These are phyloP conservation scores for Pachyramphus minor DNA, from an alignment of 2,113 vertebrate species.

Conservation along the genomic window DNA sequence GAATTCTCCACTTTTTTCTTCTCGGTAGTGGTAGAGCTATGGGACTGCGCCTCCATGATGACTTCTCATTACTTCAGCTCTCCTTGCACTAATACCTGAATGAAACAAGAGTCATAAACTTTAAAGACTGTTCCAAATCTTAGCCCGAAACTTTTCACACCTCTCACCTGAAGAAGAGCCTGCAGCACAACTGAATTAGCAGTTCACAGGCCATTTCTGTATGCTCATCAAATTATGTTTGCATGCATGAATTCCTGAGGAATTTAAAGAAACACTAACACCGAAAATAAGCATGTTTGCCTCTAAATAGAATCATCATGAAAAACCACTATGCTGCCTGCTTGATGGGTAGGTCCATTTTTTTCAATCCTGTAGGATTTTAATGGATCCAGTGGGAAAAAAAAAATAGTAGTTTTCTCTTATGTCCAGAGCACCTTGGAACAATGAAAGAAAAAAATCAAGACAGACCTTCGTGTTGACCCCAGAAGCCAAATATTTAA, in stretches of 20 bases:
- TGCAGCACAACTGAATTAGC: not conserved
- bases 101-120: slow-evolving; percentile 45
- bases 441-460: not conserved
- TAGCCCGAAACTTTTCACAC: not conserved
- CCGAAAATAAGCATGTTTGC: not conserved
- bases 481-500: slow-evolving; percentile 48
- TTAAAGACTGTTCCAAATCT: not conserved
- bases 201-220: slow-evolving; percentile 1
- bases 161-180: not conserved
- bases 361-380: not conserved
- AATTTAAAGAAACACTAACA: not conserved
- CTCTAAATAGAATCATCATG: not conserved
- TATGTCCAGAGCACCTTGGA: not conserved
- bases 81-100: slow-evolving; percentile 80
- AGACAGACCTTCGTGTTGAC: not conserved
- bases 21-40: slow-evolving; percentile 88
- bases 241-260: not conserved
- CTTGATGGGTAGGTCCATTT: not conserved
- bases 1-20: slow-evolving; percentile 98
- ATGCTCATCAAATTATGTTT: not conserved
- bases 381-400: not conserved
- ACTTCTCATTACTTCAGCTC: slow-evolving; percentile 93
- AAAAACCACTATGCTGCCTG: not conserved
- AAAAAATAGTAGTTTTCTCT: not conserved
- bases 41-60: slow-evolving; percentile 96